These are phyloP conservation scores for Pandemis heparana DNA, from an alignment of 2,888 invertebrate species.

Conservation along the genomic window DNA sequence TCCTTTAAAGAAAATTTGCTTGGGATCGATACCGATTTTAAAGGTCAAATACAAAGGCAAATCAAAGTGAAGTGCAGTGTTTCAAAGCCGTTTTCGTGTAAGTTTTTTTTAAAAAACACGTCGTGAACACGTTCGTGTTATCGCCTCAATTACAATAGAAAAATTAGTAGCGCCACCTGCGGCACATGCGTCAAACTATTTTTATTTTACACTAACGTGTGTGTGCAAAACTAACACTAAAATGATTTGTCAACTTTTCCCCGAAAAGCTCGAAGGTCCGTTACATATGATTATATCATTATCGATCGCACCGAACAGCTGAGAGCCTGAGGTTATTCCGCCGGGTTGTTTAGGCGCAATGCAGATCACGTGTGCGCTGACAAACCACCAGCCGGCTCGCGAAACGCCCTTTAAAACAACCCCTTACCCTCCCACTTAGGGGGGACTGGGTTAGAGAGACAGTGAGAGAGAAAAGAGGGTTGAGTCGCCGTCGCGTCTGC, in stretches of 20 bases:
- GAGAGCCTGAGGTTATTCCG: slow-evolving; percentile 76
- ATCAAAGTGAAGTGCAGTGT: too few relatives aligned
- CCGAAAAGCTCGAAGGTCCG: slow-evolving; percentile 6
- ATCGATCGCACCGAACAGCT: slow-evolving; percentile 81
- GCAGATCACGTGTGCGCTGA: slow-evolving; percentile 84
- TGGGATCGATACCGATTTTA: too few relatives aligned
- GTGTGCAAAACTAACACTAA: too few relatives aligned
- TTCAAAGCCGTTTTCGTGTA: too few relatives aligned
- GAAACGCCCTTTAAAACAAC: slow-evolving; percentile 69
- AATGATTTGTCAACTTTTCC: not conserved
- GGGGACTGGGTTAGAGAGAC: slow-evolving; percentile 32
- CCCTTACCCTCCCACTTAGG: slow-evolving; percentile 53
- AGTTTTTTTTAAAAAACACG: too few relatives aligned
- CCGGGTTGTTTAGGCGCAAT: slow-evolving; percentile 85
- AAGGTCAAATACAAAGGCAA: too few relatives aligned
- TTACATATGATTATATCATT: slow-evolving; percentile 63
- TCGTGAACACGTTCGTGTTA: too few relatives aligned
- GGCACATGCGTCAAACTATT: too few relatives aligned
- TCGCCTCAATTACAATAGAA: too few relatives aligned
- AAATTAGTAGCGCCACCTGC: too few relatives aligned
- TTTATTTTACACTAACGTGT: too few relatives aligned
- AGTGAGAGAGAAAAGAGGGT: slow-evolving; percentile 53
- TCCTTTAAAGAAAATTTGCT: too few relatives aligned
- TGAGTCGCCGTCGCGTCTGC: slow-evolving; percentile 78
- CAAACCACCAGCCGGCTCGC: slow-evolving; percentile 70